Base-by-base conservation (phyloP, 2,113 vertebrate species). In the Gymnocephalus cernua region DNA sequence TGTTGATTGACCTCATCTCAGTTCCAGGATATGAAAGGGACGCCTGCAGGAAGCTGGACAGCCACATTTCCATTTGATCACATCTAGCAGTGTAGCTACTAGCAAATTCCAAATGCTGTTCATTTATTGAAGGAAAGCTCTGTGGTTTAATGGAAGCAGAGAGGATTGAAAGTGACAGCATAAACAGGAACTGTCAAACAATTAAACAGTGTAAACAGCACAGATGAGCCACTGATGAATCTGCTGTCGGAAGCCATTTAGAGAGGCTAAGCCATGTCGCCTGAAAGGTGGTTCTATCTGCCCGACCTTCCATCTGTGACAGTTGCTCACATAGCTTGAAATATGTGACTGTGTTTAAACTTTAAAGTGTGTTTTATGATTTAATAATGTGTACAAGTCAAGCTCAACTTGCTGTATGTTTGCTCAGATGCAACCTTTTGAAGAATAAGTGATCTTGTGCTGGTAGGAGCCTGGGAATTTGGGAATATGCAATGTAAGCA, bases 111-210 rank as follows among this genome's bases (percentile, higher is more conserved):
- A 85, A 90, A 89, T 69, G 79, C 50, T 56, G 68, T 82, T 74
- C 61, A 67, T 89, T 91, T 87, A 84, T 84, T 82, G 77, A 89
- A 83, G 79, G 66, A 77, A 87, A 79, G 87, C 59, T 29, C 48
- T 8, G 56, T 32, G 35, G 68, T 93, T 86, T 79, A 87, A 86
- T 72, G 83, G 78, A 82, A 70, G 83, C 82, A 76, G 77, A 53
- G 74, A 70, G 88, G 91, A 94, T 94, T 92, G 91, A 84, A 93
- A 93, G 93, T 94, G 93, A 94, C 92, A 68, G 89, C 91, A 93
- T 93, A 93, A 95, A 94, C 89, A 94, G 88, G 86, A 93, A 90
- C 90, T 89, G 92, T 95, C 93, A 95, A 89, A 94, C 91, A 93
- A 94, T 94, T 94, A 94, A 92, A 93, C 78, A 86, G 87, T 88